Percentiles rank a stretch among this genome's conserved stretches.
These are phyloP conservation scores for Eupristina koningsbergeri DNA, from an alignment of 1,140 invertebrate genomes.

Conservation along the genomic window DNA sequence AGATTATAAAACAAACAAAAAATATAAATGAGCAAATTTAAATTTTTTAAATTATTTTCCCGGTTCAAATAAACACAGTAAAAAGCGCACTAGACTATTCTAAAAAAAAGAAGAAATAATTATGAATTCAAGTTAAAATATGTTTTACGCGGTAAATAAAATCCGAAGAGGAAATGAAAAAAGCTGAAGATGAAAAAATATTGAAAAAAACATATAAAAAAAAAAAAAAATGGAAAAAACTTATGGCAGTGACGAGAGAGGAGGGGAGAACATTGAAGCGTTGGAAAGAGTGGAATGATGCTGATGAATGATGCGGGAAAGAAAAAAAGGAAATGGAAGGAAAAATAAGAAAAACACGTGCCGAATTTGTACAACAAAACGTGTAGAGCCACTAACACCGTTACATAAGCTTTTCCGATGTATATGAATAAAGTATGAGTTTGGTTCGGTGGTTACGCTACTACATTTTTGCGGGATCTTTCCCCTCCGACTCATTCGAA, in stretches of 20 bases:
- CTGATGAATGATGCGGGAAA: neutral
- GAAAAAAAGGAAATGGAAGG: neutral
- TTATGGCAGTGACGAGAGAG: neutral
- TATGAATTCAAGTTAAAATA: neutral
- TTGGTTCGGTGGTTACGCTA: constrained; percentile 14
- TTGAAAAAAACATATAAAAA: neutral
- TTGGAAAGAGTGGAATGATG: constrained; percentile 13
- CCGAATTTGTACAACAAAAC: constrained; percentile 27
- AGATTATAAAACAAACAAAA: no score
- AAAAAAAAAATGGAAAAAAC: neutral
- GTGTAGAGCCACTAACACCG: neutral
- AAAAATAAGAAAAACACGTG: constrained; percentile 5
- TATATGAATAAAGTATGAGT: constrained; percentile 44
- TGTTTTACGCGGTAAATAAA: neutral
- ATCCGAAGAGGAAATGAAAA: neutral
- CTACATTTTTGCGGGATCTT: neutral
- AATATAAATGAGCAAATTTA: no score
- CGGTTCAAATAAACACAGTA: neutral
- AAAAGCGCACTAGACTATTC: neutral
- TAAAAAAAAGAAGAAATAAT: neutral
- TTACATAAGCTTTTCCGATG: neutral
- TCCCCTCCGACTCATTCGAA: neutral
- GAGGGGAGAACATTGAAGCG: neutral
- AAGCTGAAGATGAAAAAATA: neutral
- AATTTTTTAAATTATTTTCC: neutral